These are phyloP conservation scores for Catharus minimus DNA, from an alignment of 2,113 vertebrate species.

Conservation along the genomic window DNA sequence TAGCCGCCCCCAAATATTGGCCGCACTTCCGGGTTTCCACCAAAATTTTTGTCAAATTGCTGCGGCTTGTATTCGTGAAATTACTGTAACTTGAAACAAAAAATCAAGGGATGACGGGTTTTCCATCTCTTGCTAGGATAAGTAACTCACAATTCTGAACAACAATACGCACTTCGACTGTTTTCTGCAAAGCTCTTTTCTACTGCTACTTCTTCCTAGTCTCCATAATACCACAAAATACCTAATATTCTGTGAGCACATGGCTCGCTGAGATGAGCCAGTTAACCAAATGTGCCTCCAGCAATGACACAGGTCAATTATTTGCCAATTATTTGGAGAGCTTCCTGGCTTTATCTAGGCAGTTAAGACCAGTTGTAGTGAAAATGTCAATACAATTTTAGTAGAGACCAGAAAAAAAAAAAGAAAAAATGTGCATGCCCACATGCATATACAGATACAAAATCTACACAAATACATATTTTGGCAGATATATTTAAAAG, in stretches of 20 bases:
- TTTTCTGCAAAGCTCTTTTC: neutral
- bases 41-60: too few species aligned
- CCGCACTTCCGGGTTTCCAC: too few species aligned
- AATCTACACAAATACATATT: neutral
- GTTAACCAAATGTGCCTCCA: neutral
- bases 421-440: neutral
- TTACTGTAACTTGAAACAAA: neutral
- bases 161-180: neutral
- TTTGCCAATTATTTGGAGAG: neutral
- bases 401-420: neutral
- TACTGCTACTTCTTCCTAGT: neutral
- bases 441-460: neutral
- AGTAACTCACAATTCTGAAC: neutral
- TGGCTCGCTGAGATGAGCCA: neutral
- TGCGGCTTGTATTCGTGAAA: too few species aligned
- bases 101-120: neutral
- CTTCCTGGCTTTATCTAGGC: neutral
- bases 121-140: neutral
- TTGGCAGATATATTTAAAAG: neutral
- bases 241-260: accelerated
- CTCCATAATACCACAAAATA: neutral
- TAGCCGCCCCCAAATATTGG: too few species aligned
- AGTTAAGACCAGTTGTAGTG: neutral
- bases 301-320: neutral
- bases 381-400: neutral